Evolutionary conservation across 2,888 invertebrate species (phyloP), one percentile per base, ranked within the genome.

Genomic region (Leucoma salicis): DNA sequence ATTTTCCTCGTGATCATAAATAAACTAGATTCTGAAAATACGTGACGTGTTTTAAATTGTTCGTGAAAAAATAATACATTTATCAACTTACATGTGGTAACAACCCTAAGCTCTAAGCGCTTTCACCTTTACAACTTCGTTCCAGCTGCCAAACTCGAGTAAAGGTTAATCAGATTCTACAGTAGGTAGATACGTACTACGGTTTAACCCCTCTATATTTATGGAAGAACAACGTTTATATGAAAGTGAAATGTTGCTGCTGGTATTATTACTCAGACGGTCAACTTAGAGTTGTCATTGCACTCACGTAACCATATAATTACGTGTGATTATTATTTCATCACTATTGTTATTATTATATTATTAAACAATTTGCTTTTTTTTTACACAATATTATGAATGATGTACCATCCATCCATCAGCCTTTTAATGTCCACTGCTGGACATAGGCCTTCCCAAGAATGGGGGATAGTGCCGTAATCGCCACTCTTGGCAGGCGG

Each of bases 61-160:
- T 35, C 35, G 39, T 41, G 28, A 42, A 44, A 42, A 44, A 29
- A 27, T 15, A 33, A 39, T 43, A 43, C 32, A 25, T 35, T 42
- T 48, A 43, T 46, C 12, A 42, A 34, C 45, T 42, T 42, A 41
- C 28, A 53, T 29, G 29, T 16, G 18, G 14, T 25, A 10, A 14
- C 14, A 4, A 33, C 40, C 42, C 38, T 14, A 3, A 41, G 29
- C 29, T 45, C 39, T 27, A 12, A 29, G n/a, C 25, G 8, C 33
- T 43, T 14, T 40, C 41, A 49, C 54, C 54, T 51, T 46, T 33
- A 28, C 13, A 42, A 53, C 28, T 47, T 49, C 35, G 39, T 40
- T 51, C 41, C 31, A 28, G 18, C 28, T 33, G 24, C 29, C 35
- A 46, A 51, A 57, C 36, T 47, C 31, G 18, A 1, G 21, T 15